Evolutionary conservation across 2,888 invertebrate genomes (phyloP), one percentile per base, ranked within the genome.

Genomic region (Lordiphosa andalusiaca): DNA sequence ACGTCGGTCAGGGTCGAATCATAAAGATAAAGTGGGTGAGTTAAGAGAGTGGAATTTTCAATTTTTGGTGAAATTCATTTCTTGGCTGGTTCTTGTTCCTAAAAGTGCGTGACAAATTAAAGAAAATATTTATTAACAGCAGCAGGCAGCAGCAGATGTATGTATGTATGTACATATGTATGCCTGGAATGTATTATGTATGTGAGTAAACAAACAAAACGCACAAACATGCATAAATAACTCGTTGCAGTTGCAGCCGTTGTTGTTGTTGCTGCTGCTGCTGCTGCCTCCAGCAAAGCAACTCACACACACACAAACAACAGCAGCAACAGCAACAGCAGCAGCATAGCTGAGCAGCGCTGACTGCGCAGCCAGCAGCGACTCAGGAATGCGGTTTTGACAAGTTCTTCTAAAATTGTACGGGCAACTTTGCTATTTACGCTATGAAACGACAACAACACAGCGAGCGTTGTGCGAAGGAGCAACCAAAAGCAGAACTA

Each of bases 371-470:
- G 84, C 67, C 30, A 50, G 70, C 84, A 63, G 84, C 54, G 71
- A 39, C 67, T 73, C 51, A 74, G 87, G 87, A 88, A 87, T 87
- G 87, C 76, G 88, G 87, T 88, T 87, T 87, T 88, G 87, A 87
- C 87, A 86, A 87, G 88, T 87, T 87, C 87, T 88, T 88, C 85
- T 87, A 88, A 86, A 88, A 84, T 84, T 86, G 87, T 87, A 78
- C 83, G 86, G 84, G 73, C 88, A 86, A 85, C 87, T 84, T 86
- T 82, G 86, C 82, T 82, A 82, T 82, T 82, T 86, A 85, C 77
- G 86, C 82, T 85, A 86, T 86, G 81, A 82, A 84, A 81, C 84
- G 69, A 71, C 62, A 53, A 42, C 49, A 53, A 55, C 67, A 54
- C 53, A 53, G 41, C 67, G 55, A 67, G 65, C 70, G 67, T 65